phyloP scores from a whole-genome alignment of 2,113 vertebrate species.

The Heptranchias perlo region DNA sequence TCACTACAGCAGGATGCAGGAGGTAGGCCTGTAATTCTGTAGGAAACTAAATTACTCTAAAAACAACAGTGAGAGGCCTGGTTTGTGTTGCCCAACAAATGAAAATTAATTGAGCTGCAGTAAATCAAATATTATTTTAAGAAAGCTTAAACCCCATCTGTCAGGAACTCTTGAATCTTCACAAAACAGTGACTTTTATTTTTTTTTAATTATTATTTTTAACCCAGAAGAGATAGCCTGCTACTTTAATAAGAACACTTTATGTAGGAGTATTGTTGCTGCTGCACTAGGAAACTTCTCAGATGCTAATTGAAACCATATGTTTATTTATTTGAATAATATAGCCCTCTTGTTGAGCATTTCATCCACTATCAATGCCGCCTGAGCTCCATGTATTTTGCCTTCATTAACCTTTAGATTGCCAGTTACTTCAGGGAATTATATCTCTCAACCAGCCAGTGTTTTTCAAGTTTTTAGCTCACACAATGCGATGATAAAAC shows the following conservation, averaged over 20 bases:
- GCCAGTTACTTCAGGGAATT: not conserved
- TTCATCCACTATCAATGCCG: not conserved
- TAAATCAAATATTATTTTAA: constrained; percentile 10
- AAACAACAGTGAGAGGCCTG: not conserved
- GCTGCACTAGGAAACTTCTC: not conserved
- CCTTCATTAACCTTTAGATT: not conserved
- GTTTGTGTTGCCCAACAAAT: not conserved
- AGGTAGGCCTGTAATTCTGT: not conserved
- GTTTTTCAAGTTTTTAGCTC: not conserved
- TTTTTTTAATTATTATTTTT: not conserved
- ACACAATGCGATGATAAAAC: not conserved
- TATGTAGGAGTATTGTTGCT: not conserved
- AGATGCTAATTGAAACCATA: not conserved
- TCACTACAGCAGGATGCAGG: not conserved
- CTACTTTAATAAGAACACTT: not conserved
- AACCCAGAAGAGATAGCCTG: not conserved
- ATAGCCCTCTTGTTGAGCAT: not conserved
- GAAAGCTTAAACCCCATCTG: not conserved
- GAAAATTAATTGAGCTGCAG: not conserved
- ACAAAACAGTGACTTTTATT: not conserved
- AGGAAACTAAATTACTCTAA: not conserved
- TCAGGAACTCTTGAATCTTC: not conserved
- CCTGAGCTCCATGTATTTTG: not conserved
- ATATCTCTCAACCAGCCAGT: too few species aligned
- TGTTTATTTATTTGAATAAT: not conserved